Evolutionary conservation across 2,888 invertebrate species (phyloP).

Genomic region (Nomada flava): DNA sequence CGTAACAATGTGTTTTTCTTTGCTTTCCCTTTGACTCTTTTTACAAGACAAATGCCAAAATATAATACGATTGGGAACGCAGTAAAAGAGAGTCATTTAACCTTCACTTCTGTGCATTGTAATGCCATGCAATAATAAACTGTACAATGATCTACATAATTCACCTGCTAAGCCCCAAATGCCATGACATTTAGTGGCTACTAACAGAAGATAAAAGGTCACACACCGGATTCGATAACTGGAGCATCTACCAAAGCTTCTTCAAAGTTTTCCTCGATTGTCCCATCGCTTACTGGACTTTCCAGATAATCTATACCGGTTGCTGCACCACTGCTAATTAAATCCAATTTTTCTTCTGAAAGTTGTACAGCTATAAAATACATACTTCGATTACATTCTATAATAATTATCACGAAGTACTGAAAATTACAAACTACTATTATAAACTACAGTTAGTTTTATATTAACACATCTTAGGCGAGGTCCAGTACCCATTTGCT

Average conservation of each 20-base stretch:
- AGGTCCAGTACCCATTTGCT: no score
- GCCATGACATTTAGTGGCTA: conserved; percentile 75
- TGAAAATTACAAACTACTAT: conserved; percentile 37
- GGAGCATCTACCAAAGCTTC: conserved; percentile 91
- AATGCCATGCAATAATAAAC: conserved; percentile 72
- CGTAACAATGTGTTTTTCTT: not conserved
- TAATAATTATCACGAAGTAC: not conserved
- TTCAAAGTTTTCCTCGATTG: conserved; percentile 96
- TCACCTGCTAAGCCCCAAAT: conserved; percentile 75
- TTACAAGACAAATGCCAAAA: conserved; percentile 14
- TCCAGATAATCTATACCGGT: conserved; percentile 85
- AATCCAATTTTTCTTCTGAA: conserved; percentile 82
- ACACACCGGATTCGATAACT: conserved; percentile 82
- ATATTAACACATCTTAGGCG: not conserved
- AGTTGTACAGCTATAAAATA: conserved; percentile 78
- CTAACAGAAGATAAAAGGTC: conserved; percentile 76
- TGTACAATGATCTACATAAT: conserved; percentile 72
- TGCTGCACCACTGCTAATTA: conserved; percentile 78
- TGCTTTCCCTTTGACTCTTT: not conserved
- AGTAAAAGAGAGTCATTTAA: conserved; percentile 33
- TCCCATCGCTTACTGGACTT: conserved; percentile 93
- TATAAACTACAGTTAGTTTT: conserved; percentile 1
- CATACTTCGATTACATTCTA: conserved; percentile 27
- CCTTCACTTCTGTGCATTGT: conserved; percentile 55
- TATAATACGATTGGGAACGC: conserved; percentile 25